Evolutionary conservation across 1,140 invertebrate species (phyloP), one percentile per base, ranked within the genome.

Genomic region (Oncopeltus fasciatus): DNA sequence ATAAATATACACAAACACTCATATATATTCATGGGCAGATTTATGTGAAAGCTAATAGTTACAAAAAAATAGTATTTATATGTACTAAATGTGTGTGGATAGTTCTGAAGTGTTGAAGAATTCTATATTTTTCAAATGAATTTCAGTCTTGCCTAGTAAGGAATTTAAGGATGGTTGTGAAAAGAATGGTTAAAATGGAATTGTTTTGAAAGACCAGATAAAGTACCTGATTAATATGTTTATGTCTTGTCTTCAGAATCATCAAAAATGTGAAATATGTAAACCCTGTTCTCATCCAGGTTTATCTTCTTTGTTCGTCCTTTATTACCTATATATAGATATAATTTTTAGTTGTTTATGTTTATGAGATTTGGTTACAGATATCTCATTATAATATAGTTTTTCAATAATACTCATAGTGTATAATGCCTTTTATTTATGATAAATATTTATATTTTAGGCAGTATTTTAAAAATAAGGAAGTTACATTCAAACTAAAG

Each of bases 401-500:
- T 11, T 57, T 58, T 59, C 29, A 59, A 43, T 59, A 59, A 59
- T 59, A 59, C 57, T 59, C 57, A 59, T 59, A 43, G 38, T 24
- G 28, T 59, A 20, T 38, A 43, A 59, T 20, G 29, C 21, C 20
- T 24, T 24, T 24, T 53, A 53, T 58, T 26, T 58, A 58, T 58
- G 26, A 3, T 11, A 20, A 44, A 59, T 12, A 38, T 24, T 16
- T 62, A 28, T 21, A 57, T 57, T 62, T 62, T 26, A 46, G 59
- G 18, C 44, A 60, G 44, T 27, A 49, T 49, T 29, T 60, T 47
- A 24, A 56, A 58, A 20, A 33, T 57, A 57, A 57, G 56, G 18
- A 57, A 18, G 16, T 59, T 46, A 44, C 24, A 46, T 59, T 29
- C 33, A 60, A 64, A 64, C 63, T 64, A 64, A 64, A 64, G 63